These are phyloP conservation scores for Sparidentex hasta DNA, from an alignment of 2,797 vertebrate species.

Conservation along the genomic window DNA sequence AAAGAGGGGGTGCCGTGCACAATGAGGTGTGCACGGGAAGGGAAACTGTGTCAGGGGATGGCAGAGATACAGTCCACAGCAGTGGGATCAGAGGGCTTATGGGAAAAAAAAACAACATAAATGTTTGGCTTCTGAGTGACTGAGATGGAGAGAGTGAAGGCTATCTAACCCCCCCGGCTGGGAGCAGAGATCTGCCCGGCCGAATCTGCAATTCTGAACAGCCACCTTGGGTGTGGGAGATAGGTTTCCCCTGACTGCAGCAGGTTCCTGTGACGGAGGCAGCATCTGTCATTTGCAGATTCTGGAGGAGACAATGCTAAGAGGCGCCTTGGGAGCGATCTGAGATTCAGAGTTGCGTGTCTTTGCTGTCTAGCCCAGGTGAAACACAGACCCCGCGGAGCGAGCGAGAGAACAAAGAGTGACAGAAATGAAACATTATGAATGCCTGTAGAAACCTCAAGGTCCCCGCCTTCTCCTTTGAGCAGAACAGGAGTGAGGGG, in stretches of 20 bases:
- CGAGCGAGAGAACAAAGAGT: constrained; percentile 62
- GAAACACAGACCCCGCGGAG: constrained; percentile 59
- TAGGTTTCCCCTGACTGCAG: constrained; percentile 62
- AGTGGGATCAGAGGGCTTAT: constrained; percentile 50
- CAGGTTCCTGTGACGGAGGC: constrained; percentile 45
- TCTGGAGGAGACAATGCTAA: constrained; percentile 68
- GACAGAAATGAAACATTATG: constrained; percentile 68
- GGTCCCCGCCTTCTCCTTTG: constrained; percentile 49
- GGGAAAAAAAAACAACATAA: constrained; percentile 22
- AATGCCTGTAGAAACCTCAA: constrained; percentile 63
- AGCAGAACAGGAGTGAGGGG: constrained; percentile 14
- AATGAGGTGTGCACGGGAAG: constrained; percentile 52
- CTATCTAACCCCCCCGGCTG: constrained; percentile 47
- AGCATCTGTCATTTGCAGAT: constrained; percentile 73
- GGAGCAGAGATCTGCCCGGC: constrained; percentile 33
- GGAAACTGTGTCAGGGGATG: constrained; percentile 57
- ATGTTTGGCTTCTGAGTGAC: constrained; percentile 60
- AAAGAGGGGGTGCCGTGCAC: constrained; percentile 43
- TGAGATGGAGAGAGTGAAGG: constrained; percentile 53
- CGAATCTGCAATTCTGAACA: constrained; percentile 75
- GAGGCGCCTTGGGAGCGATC: constrained; percentile 46
- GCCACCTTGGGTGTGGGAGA: constrained; percentile 56
- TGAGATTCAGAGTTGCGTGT: constrained; percentile 61
- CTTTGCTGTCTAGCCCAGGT: constrained; percentile 63
- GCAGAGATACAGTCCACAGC: constrained; percentile 61